Conservation (phyloP, 1,140 invertebrate species). For the Philotrypesis tridentata region DNA sequence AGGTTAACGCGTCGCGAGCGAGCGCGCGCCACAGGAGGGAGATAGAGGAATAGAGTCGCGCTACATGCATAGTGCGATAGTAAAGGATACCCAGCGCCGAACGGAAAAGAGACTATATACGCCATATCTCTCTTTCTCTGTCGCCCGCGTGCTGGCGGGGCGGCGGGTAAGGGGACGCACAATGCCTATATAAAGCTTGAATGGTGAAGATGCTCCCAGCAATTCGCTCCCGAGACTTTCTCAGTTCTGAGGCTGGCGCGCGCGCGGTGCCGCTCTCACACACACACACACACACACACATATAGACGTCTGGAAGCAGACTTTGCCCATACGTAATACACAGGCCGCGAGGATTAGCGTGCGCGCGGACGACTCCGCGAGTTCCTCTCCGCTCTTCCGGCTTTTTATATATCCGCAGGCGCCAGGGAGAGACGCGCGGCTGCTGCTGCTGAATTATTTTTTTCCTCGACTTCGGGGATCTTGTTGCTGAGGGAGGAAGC, state of each 20-base stretch:
- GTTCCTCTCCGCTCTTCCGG: too few species aligned
- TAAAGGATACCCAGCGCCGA: background rate
- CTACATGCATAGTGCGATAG: background rate
- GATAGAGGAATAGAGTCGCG: background rate
- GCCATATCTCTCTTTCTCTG: background rate
- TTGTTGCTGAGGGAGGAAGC: too few species aligned
- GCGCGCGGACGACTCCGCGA: too few species aligned
- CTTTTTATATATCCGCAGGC: too few species aligned
- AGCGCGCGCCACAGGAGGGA: background rate
- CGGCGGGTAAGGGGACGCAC: conserved; percentile 69
- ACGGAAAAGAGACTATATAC: background rate
- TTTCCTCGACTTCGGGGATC: too few species aligned
- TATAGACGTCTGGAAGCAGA: background rate
- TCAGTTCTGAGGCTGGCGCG: conserved; percentile 53
- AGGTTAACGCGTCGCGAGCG: background rate
- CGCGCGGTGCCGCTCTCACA: conserved; percentile 20
- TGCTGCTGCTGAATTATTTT: too few species aligned
- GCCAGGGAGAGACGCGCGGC: too few species aligned
- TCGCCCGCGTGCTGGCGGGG: background rate
- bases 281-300: background rate
- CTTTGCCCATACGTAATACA: background rate
- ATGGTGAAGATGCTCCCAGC: conserved; percentile 73
- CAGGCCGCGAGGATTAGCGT: background rate
- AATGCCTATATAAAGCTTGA: conserved; percentile 74
- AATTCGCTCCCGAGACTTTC: conserved; percentile 69